These are phyloP conservation scores for Anthopleura xanthogrammica DNA, from an alignment of 92 coral and sea anemone genomes.

Conservation along the genomic window DNA sequence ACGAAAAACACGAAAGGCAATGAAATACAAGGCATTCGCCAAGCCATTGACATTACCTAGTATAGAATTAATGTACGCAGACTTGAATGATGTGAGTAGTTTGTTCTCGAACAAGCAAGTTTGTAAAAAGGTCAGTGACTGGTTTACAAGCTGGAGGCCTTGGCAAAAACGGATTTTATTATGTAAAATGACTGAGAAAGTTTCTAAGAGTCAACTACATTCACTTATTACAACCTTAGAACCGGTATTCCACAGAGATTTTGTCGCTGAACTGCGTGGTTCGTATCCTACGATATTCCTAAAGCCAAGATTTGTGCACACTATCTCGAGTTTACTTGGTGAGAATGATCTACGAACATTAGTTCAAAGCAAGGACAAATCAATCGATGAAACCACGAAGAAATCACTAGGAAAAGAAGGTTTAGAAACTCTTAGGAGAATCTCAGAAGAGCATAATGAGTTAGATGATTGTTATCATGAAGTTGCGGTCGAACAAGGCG, in stretches of 20 bases:
- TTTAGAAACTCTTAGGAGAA: not conserved
- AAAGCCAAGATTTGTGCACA: slow-evolving; percentile 49
- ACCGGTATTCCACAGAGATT: slow-evolving; percentile 98
- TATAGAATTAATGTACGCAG: slow-evolving; percentile 60
- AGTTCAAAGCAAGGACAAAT: not conserved
- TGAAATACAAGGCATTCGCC: slow-evolving; percentile 44
- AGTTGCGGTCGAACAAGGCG: slow-evolving; percentile 30
- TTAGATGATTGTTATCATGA: slow-evolving; percentile 29
- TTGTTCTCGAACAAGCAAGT: slow-evolving; percentile 76
- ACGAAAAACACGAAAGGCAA: slow-evolving; percentile 33
- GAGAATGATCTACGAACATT: slow-evolving; percentile 20
- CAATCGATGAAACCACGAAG: not conserved
- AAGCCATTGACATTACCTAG: slow-evolving; percentile 70
- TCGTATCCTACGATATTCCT: slow-evolving; percentile 68
- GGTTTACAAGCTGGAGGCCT: slow-evolving; percentile 88
- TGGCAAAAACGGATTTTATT: slow-evolving; percentile 92
- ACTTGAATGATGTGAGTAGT: slow-evolving; percentile 61
- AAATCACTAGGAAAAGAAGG: slow-evolving; percentile 1
- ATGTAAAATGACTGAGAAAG: slow-evolving; percentile 88
- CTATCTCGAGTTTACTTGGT: slow-evolving; percentile 36
- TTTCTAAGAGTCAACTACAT: slow-evolving; percentile 74
- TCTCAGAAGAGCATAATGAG: slow-evolving; percentile 1
- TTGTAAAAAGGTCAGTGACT: slow-evolving; percentile 83
- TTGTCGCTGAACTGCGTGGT: slow-evolving; percentile 79
- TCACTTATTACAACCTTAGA: slow-evolving; percentile 82